A percentile compares a stretch with the other conserved stretches of the same genome.
These are phyloP conservation scores for Trichomycterus rosablanca DNA, from an alignment of 2,113 vertebrate genomes.

Conservation along the genomic window DNA sequence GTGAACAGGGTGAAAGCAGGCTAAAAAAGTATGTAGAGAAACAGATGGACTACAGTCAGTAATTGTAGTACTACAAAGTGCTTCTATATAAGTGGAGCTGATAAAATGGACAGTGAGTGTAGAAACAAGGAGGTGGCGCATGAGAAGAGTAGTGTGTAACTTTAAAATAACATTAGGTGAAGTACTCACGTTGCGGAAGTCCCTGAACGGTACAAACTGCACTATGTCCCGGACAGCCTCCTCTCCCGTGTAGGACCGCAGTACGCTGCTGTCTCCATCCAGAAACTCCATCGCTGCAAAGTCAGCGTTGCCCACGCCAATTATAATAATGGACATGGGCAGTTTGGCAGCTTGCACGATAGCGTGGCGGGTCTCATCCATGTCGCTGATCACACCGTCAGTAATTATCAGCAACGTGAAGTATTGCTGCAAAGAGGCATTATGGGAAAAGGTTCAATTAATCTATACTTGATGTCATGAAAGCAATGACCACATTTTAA, in stretches of 20 bases:
- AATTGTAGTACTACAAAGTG: no score
- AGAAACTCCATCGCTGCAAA: conserved; percentile 97
- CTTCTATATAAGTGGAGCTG: no score
- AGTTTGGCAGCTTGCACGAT: conserved; percentile 92
- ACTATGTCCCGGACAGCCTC: conserved; percentile 90
- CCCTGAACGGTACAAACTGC: conserved; percentile 96
- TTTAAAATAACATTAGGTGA: no score
- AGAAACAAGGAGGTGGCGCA: not conserved
- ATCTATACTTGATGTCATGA: no score
- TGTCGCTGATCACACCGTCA: conserved; percentile 96
- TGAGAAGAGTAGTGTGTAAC: no score
- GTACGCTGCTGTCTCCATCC: conserved; percentile 82
- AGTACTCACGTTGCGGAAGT: conserved; percentile 88
- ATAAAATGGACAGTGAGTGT: no score
- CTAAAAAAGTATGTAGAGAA: no score
- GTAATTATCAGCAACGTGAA: conserved; percentile 98
- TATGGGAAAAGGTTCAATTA: no score
- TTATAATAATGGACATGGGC: conserved; percentile 98
- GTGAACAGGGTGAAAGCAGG: no score
- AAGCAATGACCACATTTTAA: no score
- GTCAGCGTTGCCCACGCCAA: conserved; percentile 93
- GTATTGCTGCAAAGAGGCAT: conserved; percentile 84
- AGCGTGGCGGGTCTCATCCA: conserved; percentile 91
- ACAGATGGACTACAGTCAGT: no score
- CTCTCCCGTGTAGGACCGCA: conserved; percentile 86